These are phyloP conservation scores for Atethmia centrago DNA, from an alignment of 2,888 invertebrate species.

Conservation along the genomic window DNA sequence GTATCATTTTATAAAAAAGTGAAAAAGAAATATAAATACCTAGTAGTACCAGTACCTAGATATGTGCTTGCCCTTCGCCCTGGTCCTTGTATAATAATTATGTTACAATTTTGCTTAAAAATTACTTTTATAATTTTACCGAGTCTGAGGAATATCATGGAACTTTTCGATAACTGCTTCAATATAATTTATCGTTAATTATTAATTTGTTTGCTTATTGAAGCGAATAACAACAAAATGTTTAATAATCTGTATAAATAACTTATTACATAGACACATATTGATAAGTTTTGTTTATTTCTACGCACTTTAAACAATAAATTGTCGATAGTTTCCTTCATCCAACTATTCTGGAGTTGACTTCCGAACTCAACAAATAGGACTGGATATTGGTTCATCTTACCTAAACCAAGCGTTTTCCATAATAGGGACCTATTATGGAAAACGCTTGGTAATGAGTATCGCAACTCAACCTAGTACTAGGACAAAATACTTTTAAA, in stretches of 20 bases:
- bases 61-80: background rate
- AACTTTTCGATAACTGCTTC: background rate
- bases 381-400: background rate
- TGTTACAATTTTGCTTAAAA: background rate
- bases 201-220: conserved; percentile 7
- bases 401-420: background rate
- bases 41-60: no score
- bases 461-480: background rate
- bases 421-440: background rate
- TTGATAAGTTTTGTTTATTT: conserved; percentile 4
- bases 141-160: background rate
- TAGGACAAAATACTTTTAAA: no score
- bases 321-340: background rate
- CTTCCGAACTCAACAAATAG: background rate
- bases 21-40: background rate
- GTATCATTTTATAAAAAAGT: background rate
- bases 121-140: background rate
- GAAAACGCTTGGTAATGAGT: no score
- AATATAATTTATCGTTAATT: conserved; percentile 1
- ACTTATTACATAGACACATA: no score
- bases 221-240: conserved; percentile 13
- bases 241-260: background rate
- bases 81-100: background rate
- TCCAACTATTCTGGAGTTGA: background rate
- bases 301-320: background rate